A percentile compares a stretch with the other conserved stretches of the same genome.
Conservation (phyloP, 2,797 vertebrate genomes). For the Pyrrhura leucotis region DNA sequence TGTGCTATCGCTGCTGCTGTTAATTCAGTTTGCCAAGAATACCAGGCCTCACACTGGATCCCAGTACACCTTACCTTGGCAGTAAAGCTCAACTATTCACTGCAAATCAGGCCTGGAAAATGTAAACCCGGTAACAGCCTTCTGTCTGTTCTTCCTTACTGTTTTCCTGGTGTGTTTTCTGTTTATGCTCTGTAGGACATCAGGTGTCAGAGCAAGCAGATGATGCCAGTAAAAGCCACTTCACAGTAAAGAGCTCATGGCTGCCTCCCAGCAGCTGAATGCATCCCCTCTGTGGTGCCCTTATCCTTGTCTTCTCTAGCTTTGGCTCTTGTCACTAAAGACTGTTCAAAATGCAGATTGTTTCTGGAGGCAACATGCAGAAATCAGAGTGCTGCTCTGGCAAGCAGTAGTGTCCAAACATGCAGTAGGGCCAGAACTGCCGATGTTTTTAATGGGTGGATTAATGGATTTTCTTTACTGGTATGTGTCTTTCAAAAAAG, state of each 20-base stretch:
- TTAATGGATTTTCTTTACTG: constrained; percentile 44
- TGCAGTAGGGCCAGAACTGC: constrained; percentile 20
- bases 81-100: neutral
- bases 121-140: constrained; percentile 34
- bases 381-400: constrained; percentile 53
- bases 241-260: constrained; percentile 23
- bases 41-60: neutral
- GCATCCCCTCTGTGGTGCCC: constrained; percentile 33
- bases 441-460: neutral
- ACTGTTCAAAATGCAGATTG: constrained; percentile 38
- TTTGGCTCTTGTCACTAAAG: neutral
- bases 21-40: neutral
- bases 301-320: constrained; percentile 48
- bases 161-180: constrained; percentile 35
- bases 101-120: constrained; percentile 49
- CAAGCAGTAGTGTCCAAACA: constrained; percentile 43
- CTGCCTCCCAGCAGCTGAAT: constrained; percentile 41
- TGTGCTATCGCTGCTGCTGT: neutral
- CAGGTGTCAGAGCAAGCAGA: constrained; percentile 33
- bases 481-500: neutral
- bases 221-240: constrained; percentile 62
- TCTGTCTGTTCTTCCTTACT: constrained; percentile 44
- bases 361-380: constrained; percentile 45
- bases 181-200: constrained; percentile 34
- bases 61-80: neutral